These are phyloP conservation scores for Drosophila imparisetae DNA, from an alignment of 2,888 invertebrate species.

Conservation along the genomic window DNA sequence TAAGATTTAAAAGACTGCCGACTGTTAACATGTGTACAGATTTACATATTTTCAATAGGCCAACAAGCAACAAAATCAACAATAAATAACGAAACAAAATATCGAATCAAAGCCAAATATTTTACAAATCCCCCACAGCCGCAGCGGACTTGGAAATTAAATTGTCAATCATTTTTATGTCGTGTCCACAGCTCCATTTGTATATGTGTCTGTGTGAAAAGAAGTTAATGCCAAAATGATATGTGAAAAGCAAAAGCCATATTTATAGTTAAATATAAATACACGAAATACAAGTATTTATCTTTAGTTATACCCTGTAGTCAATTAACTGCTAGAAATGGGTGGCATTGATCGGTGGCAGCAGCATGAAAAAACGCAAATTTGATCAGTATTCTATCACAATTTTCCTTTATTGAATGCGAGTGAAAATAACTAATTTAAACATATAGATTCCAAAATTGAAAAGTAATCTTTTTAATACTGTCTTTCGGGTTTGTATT, in stretches of 20 bases:
- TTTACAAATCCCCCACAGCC: conserved; percentile 71
- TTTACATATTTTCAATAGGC: conserved; percentile 72
- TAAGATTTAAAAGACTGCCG: conserved; percentile 21
- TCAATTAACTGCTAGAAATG: background rate
- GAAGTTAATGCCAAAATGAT: conserved; percentile 76
- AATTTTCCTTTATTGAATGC: background rate
- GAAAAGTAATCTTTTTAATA: background rate
- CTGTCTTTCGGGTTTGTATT: no score
- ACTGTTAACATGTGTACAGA: conserved; percentile 64
- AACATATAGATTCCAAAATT: background rate
- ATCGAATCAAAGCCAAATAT: conserved; percentile 62
- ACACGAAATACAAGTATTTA: conserved; percentile 55
- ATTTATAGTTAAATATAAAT: conserved; percentile 41
- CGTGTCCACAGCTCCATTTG: conserved; percentile 42
- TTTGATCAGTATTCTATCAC: background rate
- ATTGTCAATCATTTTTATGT: conserved; percentile 82
- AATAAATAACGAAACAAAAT: conserved; percentile 57
- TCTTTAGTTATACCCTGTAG: conserved; percentile 32
- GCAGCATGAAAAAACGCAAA: background rate
- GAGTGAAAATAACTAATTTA: background rate
- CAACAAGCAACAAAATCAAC: conserved; percentile 22
- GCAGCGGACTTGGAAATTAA: conserved; percentile 74
- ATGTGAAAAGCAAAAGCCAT: conserved; percentile 57
- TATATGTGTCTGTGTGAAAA: conserved; percentile 66
- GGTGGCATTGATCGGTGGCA: background rate